phyloP scores from a whole-genome alignment of 1,140 invertebrate species.

The Trachelipus rathkii region DNA sequence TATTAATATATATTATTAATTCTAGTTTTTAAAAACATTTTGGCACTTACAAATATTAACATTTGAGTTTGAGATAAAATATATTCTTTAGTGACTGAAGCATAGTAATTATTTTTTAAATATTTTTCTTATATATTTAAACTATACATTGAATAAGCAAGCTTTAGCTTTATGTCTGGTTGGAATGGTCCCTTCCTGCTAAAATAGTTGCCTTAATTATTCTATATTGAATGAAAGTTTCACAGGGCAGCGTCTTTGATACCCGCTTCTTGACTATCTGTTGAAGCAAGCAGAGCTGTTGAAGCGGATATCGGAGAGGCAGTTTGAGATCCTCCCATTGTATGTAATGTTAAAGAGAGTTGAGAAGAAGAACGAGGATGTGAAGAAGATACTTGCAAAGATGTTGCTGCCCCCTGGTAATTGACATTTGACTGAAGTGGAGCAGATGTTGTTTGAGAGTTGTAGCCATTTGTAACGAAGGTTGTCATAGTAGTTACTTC shows the following conservation, averaged over 20 bases:
- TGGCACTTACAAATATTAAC: no score
- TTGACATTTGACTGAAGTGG: neutral
- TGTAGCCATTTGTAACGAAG: conserved; percentile 33
- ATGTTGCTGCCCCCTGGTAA: neutral
- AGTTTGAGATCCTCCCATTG: neutral
- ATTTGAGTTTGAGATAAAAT: no score
- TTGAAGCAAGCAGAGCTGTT: neutral
- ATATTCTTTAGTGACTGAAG: no score
- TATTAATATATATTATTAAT: no score
- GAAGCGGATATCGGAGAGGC: neutral
- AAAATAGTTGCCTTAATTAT: no score
- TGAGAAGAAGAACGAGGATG: conserved; percentile 4
- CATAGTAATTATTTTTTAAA: no score
- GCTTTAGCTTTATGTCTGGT: no score
- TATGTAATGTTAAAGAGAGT: neutral
- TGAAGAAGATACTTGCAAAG: neutral
- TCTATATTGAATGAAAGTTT: neutral
- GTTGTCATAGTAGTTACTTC: conserved; percentile 34
- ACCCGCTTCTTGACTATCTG: neutral
- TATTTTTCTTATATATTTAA: no score
- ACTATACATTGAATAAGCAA: no score
- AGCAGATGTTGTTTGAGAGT: conserved; percentile 17
- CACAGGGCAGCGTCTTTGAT: neutral
- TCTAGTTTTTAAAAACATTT: no score
- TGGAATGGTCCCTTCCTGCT: no score